phyloP scores from a whole-genome alignment of 2,113 vertebrate genomes.

The Zingel zingel region DNA sequence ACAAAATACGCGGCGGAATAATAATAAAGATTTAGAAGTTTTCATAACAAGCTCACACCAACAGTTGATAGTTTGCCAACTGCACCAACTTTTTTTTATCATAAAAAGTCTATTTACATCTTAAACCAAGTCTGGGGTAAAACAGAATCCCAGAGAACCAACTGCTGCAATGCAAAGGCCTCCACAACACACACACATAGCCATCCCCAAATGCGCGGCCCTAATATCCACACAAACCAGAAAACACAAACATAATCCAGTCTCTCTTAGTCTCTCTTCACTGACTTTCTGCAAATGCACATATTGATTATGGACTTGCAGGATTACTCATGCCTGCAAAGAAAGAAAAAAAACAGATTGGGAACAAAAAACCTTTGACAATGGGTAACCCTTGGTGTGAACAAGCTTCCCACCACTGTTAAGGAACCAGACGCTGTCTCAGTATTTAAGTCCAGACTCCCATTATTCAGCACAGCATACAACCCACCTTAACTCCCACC shows the following conservation, averaged over 20 bases:
- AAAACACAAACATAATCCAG: slow-evolving; percentile 35
- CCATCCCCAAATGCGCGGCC: slow-evolving; percentile 17
- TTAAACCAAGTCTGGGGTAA: slow-evolving; percentile 16
- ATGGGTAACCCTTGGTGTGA: slow-evolving; percentile 15
- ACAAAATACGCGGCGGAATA: no score
- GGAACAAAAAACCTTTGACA: slow-evolving; percentile 43
- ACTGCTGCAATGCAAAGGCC: not conserved
- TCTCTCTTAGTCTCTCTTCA: slow-evolving; percentile 10
- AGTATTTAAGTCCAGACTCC: slow-evolving; percentile 68
- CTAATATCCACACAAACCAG: slow-evolving; percentile 11
- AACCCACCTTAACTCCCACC: slow-evolving; percentile 72
- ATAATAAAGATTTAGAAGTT: no score
- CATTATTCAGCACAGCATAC: slow-evolving; percentile 56
- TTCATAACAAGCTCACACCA: not conserved
- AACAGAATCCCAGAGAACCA: not conserved
- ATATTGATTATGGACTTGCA: slow-evolving; percentile 54
- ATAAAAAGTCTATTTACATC: slow-evolving; percentile 14
- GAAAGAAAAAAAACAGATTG: slow-evolving; percentile 15
- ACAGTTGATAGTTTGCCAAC: not conserved
- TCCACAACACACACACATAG: slow-evolving; percentile 5
- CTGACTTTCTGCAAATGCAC: slow-evolving; percentile 37
- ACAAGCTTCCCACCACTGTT: slow-evolving; percentile 42
- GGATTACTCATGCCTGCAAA: slow-evolving; percentile 40
- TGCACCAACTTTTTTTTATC: not conserved
- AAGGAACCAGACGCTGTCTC: slow-evolving; percentile 50